Evolutionary conservation across 2,797 vertebrate genomes (phyloP), one percentile per base, ranked within the genome.

Genomic region (Helicolenus hilgendorfi): DNA sequence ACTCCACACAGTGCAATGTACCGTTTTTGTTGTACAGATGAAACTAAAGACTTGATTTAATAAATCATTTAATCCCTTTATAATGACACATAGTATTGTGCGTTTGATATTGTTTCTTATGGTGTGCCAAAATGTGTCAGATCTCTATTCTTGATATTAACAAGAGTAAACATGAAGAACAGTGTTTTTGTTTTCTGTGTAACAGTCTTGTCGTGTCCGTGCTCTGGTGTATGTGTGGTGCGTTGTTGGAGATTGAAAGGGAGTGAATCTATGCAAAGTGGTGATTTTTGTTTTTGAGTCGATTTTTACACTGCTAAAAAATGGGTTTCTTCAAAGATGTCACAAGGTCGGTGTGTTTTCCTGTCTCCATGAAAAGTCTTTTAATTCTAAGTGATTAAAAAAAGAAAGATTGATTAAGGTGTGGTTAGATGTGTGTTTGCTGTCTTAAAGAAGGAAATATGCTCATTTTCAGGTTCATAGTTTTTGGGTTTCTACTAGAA

Each of bases 21-120:
- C 72, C 10, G 1, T 86, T 92, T 89, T 81, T 78, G 67, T 86
- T 91, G 88, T 92, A 91, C 91, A 89, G 72, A 76, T 83, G 49
- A 89, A 89, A 62, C 53, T 68, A 77, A 78, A 83, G 71, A 86
- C 86, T 86, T 91, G 78, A 87, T 92, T 95, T 86, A 94, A 94
- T 95, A 95, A 95, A 93, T 85, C 8, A 81, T 79, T 72, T 62
- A 85, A 85, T 92, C 92, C 94, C 94, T 95, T 96, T 96, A 95
- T 92, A 87, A 90, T 72, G 83, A 92, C 63, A 77, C 79, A 70
- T 77, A 60, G 72, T 84, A 86, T 92, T 86, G 90, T 95, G 91
- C 10, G 80, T 93, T 87, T 94, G 79, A 85, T 91, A 84, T 88
- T 59, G 92, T 96, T 91, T 94, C 79, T 77, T 93, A 89, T 67